Conservation (phyloP, 2,888 invertebrate species). For the Corbicula japonica region DNA sequence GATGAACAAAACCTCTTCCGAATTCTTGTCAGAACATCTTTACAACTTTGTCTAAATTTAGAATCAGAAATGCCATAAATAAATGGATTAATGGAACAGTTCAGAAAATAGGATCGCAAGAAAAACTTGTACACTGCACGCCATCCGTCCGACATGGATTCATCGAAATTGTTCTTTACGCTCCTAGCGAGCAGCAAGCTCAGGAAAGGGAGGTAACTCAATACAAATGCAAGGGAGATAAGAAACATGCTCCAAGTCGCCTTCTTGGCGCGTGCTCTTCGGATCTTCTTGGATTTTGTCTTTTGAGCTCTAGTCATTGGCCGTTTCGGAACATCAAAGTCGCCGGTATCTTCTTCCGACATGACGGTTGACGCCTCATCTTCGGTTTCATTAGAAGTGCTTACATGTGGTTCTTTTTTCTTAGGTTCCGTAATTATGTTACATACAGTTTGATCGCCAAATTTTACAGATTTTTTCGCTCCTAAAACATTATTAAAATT, state of each 20-base stretch:
- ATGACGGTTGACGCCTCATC: background rate
- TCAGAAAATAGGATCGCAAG: constrained; percentile 68
- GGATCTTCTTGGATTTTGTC: constrained; percentile 25
- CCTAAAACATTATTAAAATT: background rate
- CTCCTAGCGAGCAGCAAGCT: constrained; percentile 48
- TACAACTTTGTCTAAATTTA: constrained; percentile 56
- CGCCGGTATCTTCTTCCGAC: constrained; percentile 22
- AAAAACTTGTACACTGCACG: constrained; percentile 66
- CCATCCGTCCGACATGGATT: constrained; percentile 43
- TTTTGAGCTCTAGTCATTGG: constrained; percentile 12
- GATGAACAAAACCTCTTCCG: background rate
- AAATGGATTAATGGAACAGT: constrained; percentile 73
- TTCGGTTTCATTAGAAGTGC: background rate
- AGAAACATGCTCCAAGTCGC: constrained; percentile 70
- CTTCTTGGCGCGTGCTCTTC: constrained; percentile 51
- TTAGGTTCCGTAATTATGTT: background rate
- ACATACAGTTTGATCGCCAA: background rate
- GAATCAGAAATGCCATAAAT: constrained; percentile 73
- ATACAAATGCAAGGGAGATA: constrained; percentile 65
- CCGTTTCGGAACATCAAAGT: constrained; percentile 19
- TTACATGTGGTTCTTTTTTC: background rate
- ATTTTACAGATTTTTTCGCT: constrained; percentile 21
- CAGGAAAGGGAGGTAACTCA: constrained; percentile 66
- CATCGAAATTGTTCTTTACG: constrained; percentile 49
- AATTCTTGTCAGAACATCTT: constrained; percentile 8